Conservation (phyloP, 2,113 vertebrate species). For the Sceloporus tristichus region DNA sequence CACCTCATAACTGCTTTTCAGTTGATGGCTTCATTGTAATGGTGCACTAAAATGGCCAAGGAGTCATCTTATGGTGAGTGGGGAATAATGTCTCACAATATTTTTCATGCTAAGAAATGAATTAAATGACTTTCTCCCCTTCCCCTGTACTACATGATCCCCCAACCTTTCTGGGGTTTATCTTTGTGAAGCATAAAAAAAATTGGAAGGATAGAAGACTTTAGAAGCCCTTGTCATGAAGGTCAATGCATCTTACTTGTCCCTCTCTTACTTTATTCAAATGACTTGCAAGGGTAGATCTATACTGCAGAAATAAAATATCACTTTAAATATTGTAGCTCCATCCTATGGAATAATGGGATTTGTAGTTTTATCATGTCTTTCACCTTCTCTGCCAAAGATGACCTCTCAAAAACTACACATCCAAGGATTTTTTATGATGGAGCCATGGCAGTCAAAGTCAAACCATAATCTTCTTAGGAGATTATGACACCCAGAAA, state of each 20-base stretch:
- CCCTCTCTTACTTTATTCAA: not conserved
- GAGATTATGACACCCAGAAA: no score
- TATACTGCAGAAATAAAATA: no score
- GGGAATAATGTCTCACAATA: not conserved
- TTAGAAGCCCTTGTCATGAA: not conserved
- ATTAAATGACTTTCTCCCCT: not conserved
- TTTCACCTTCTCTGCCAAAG: no score
- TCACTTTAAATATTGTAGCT: no score
- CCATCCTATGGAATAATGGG: no score
- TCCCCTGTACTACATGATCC: not conserved
- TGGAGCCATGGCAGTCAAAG: no score
- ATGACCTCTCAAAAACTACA: no score
- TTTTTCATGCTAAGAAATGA: not conserved
- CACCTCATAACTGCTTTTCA: no score
- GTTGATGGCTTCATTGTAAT: not conserved
- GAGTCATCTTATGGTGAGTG: not conserved
- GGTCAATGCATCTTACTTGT: not conserved
- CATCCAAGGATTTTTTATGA: no score
- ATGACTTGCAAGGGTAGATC: not conserved
- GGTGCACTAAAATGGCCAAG: not conserved
- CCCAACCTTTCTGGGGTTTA: not conserved
- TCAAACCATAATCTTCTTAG: no score
- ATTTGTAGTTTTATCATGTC: no score
- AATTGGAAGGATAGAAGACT: not conserved
- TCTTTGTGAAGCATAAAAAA: not conserved